These are phyloP conservation scores for Cosmia pyralina DNA, from an alignment of 2,888 invertebrate species.

Conservation along the genomic window DNA sequence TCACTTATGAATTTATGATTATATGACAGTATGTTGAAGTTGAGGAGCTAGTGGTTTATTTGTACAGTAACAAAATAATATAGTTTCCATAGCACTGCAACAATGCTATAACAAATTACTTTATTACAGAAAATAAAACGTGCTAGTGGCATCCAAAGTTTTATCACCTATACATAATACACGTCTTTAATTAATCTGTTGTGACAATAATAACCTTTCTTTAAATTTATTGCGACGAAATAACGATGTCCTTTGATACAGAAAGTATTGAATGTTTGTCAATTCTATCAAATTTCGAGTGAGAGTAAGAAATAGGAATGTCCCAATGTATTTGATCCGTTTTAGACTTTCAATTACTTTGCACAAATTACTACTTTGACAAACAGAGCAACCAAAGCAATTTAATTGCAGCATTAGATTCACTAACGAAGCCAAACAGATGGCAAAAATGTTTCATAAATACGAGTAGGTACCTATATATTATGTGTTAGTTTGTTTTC, in stretches of 20 bases:
- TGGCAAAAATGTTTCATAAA: constrained; percentile 57
- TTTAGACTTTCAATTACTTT: constrained; percentile 64
- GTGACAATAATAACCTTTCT: constrained; percentile 76
- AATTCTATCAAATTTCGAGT: constrained; percentile 71
- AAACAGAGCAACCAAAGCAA: constrained; percentile 75
- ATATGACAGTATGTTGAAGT: constrained; percentile 13
- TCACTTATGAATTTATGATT: constrained; percentile 11
- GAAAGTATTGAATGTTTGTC: constrained; percentile 71
- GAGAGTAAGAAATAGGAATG: constrained; percentile 66
- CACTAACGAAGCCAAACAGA: constrained; percentile 59
- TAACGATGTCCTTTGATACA: constrained; percentile 64
- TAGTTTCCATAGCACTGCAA: constrained; percentile 47
- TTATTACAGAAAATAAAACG: constrained; percentile 47
- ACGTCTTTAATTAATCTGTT: constrained; percentile 70
- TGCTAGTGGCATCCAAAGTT: constrained; percentile 63
- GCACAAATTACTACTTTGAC: constrained; percentile 60
- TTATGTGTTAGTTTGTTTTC: constrained; percentile 60
- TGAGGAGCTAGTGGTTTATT: constrained; percentile 41
- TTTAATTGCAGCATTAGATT: constrained; percentile 64
- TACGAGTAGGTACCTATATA: constrained; percentile 56
- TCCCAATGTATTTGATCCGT: constrained; percentile 63
- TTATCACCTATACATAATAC: constrained; percentile 54
- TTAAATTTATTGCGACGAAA: constrained; percentile 66
- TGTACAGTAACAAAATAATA: constrained; percentile 42
- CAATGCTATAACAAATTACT: constrained; percentile 44